Evolutionary conservation across 53 echinoderm and acorn worm genomes (phyloP).

Genomic region (Stichopus horrens): DNA sequence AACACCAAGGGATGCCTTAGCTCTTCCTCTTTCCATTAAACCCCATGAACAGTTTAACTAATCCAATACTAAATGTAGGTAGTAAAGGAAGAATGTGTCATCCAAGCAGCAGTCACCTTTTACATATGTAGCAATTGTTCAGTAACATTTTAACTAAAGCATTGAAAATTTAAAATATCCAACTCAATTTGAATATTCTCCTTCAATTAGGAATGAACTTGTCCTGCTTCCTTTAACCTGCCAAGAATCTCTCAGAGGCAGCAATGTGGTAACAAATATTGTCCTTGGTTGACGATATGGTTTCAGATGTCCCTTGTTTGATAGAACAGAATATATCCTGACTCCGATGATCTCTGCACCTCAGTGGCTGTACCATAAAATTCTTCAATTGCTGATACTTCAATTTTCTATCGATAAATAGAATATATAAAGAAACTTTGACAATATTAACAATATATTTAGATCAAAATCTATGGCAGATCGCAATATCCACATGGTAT

Average conservation of each 20-base stretch:
- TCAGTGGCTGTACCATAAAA: slow-evolving; percentile 98
- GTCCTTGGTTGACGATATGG: background rate
- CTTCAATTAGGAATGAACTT: background rate
- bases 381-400: slow-evolving; percentile 92
- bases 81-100: no score
- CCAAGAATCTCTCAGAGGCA: no score
- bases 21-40: no score
- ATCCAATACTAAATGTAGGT: no score
- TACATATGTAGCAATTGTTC: background rate
- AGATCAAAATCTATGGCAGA: background rate
- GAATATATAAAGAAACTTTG: background rate
- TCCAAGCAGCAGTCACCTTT: no score
- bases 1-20: no score
- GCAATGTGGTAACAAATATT: background rate
- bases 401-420: slow-evolving; percentile 80
- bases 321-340: slow-evolving; percentile 97
- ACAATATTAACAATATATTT: background rate
- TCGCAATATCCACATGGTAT: background rate
- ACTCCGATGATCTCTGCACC: slow-evolving; percentile 96
- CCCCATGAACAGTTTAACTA: no score
- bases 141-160: background rate
- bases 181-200: background rate
- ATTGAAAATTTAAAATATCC: background rate
- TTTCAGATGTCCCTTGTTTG: slow-evolving; percentile 77
- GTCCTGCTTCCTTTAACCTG: no score